Evolutionary conservation across 2,888 invertebrate species (phyloP), one percentile per base, ranked within the genome.

Genomic region (Agrochola macilenta): DNA sequence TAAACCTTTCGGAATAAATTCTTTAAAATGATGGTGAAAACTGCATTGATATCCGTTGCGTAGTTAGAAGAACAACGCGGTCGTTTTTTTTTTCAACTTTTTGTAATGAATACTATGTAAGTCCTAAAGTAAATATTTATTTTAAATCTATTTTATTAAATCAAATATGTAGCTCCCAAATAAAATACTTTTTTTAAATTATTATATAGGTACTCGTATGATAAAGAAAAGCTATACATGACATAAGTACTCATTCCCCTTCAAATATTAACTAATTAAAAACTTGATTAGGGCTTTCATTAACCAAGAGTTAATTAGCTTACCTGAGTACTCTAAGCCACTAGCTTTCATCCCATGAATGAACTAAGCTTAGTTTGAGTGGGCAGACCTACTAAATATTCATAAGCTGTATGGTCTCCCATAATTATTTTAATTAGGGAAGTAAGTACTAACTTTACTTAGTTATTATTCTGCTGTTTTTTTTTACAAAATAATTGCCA

Each of bases 271-370:
- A 43, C 65, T 83, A 52, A 83, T 78, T 83, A 60, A 65, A 82
- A 79, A 65, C 65, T 54, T 83, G 64, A 83, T 65, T 78, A 83
- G 26, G 23, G 35, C 43, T 60, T 78, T 57, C 57, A 76, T 35
- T 46, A 54, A 52, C 57, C 83, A 83, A 78, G 78, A 83, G 83
- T 78, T 65, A 78, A 83, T 83, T 83, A 78, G 83, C 78, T 78
- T 78, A 78, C 78, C 78, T 78, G 64, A 60, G 58, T 60, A 83
- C 78, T 77, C 65, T 65, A 78, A 78, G 58, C 58, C 64, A 46
- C 52, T 83, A 58, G 78, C 52, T 78, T 83, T 83, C 74, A 83
- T 78, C 57, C 78, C 52, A 49, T 58, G 63, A 23, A 77, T 63
- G 52, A 83, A 78, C 64, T 78, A 26, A 46, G 83, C 83, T 78